These are phyloP conservation scores for Peromyscus leucopus DNA, from an alignment of 2,113 vertebrate species.

Conservation along the genomic window DNA sequence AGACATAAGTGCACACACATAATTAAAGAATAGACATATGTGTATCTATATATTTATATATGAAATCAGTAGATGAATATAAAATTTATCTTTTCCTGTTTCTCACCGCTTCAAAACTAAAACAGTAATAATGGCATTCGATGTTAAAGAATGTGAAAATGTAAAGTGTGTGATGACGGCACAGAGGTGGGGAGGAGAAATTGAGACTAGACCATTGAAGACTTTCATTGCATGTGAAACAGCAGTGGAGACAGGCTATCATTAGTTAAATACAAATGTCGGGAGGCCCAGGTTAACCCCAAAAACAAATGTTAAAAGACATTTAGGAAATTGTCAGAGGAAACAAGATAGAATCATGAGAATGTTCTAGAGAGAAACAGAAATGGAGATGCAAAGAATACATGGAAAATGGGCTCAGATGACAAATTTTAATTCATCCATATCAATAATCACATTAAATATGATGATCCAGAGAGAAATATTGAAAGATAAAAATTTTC, in stretches of 20 bases:
- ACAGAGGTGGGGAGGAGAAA: neutral
- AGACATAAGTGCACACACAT: neutral
- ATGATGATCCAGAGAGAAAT: neutral
- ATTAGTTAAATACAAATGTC: neutral
- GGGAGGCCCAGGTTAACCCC: neutral
- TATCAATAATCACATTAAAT: constrained; percentile 31
- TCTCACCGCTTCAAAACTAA: constrained; percentile 24
- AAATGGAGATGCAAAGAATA: neutral
- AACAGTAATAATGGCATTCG: neutral
- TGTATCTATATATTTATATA: neutral
- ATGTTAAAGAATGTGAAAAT: neutral
- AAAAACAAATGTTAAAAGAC: constrained; percentile 3
- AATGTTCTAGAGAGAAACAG: neutral
- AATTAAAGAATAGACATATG: neutral
- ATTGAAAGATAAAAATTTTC: neutral
- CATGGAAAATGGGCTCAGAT: neutral
- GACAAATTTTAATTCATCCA: neutral
- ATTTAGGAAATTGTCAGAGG: neutral
- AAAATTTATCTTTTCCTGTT: constrained; percentile 14
- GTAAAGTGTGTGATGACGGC: neutral
- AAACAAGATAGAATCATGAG: neutral
- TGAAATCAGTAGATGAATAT: neutral
- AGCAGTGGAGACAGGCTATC: neutral
- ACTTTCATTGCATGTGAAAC: neutral
- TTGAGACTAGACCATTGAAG: neutral